Evolutionary conservation across 2,797 vertebrate species (phyloP).

Genomic region (Sciurus vulgaris): DNA sequence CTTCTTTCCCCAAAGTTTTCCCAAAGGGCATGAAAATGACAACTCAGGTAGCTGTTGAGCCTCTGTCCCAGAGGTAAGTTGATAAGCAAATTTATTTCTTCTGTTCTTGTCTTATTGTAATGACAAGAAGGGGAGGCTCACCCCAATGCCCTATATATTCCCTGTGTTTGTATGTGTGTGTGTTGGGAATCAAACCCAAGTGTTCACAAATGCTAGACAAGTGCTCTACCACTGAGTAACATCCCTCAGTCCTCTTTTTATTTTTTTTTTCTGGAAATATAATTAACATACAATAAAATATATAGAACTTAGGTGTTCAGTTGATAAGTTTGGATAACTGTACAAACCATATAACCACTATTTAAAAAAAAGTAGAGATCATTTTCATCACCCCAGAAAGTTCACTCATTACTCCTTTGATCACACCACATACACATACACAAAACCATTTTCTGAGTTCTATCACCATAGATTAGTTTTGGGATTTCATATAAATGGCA

Average conservation of each 20-base stretch:
- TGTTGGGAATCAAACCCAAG: neutral
- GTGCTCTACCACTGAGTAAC: neutral
- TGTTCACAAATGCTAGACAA: neutral
- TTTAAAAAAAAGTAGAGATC: neutral
- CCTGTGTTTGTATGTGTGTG: neutral
- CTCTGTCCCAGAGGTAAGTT: constrained; percentile 45
- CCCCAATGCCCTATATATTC: neutral
- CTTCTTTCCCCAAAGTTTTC: constrained; percentile 66
- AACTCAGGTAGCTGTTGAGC: constrained; percentile 44
- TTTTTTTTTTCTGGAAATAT: neutral
- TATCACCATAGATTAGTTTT: constrained; percentile 36
- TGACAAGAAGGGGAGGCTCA: neutral
- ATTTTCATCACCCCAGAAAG: no score
- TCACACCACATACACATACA: neutral
- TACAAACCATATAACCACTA: neutral
- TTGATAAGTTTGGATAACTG: constrained; percentile 50
- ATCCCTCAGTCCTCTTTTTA: neutral
- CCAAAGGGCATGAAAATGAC: neutral
- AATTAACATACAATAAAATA: constrained; percentile 58
- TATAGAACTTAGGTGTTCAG: constrained; percentile 45
- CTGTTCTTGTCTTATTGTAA: constrained; percentile 18
- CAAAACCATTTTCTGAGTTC: constrained; percentile 45
- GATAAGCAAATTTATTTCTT: constrained; percentile 62
- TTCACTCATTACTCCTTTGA: neutral
- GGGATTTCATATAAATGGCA: constrained; percentile 43